Evolutionary conservation across 2,797 vertebrate genomes (phyloP).

Genomic region (Siniperca undulata): DNA sequence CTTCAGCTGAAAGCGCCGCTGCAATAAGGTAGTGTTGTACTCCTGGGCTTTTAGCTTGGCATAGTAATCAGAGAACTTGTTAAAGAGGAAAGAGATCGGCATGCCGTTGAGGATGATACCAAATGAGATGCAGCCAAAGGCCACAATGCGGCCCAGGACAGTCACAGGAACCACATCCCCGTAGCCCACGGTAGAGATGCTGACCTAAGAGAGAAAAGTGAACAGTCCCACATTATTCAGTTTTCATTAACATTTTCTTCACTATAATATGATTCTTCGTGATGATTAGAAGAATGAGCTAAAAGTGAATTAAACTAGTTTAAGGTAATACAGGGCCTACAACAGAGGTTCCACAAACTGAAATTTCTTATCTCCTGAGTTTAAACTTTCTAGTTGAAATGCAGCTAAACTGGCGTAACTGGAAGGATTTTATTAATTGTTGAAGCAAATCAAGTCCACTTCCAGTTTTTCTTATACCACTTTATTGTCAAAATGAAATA

Average conservation of each 20-base stretch:
- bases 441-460: not conserved
- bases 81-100: constrained; percentile 93
- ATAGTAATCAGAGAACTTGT: constrained; percentile 93
- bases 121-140: constrained; percentile 91
- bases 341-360: not conserved
- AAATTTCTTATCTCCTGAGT: not conserved
- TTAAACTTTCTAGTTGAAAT: not conserved
- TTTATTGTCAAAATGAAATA: too few species aligned
- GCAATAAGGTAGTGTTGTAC: constrained; percentile 71
- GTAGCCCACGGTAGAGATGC: constrained; percentile 92
- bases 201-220: constrained; percentile 82
- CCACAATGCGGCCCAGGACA: constrained; percentile 86
- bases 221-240: constrained; percentile 1
- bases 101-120: constrained; percentile 93
- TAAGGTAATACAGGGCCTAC: not conserved
- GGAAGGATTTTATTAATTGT: not conserved
- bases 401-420: not conserved
- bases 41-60: constrained; percentile 90
- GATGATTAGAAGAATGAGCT: not conserved
- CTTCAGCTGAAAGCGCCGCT: constrained; percentile 78
- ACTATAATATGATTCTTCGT: not conserved
- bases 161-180: constrained; percentile 91
- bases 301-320: not conserved
- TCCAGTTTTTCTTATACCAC: too few species aligned
- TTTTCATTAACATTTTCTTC: not conserved